Conservation (phyloP, 2,113 vertebrate genomes). For the Dromiciops gliroides region DNA sequence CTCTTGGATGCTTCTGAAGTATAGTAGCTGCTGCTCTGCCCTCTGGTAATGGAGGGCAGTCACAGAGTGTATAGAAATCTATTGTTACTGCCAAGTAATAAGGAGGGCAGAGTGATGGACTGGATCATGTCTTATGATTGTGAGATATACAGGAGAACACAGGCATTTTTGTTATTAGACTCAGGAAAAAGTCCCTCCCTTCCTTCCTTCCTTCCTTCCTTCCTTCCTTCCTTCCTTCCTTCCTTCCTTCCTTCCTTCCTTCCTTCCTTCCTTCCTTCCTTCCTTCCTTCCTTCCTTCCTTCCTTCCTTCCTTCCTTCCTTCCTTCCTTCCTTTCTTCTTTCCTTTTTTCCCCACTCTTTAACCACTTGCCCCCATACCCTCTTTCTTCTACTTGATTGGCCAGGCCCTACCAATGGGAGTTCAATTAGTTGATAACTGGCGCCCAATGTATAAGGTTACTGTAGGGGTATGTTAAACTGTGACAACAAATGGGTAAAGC, state of each 20-base stretch:
- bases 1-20: background rate
- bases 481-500: background rate
- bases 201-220: background rate
- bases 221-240: background rate
- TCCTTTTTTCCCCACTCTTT: background rate
- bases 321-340: rapidly evolving
- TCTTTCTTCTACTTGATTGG: background rate
- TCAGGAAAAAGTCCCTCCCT: background rate
- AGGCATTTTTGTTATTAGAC: background rate
- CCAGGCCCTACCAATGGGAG: background rate
- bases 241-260: background rate
- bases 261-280: no score
- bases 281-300: background rate
- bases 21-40: background rate
- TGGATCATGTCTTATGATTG: background rate
- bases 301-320: background rate
- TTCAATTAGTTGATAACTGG: background rate
- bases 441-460: background rate
- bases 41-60: background rate
- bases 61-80: background rate
- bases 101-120: background rate
- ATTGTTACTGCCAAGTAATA: background rate
- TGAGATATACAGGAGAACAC: background rate
- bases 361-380: background rate
- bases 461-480: background rate